phyloP scores from a whole-genome alignment of 2,797 vertebrate species.

The Periophthalmus magnuspinnatus region DNA sequence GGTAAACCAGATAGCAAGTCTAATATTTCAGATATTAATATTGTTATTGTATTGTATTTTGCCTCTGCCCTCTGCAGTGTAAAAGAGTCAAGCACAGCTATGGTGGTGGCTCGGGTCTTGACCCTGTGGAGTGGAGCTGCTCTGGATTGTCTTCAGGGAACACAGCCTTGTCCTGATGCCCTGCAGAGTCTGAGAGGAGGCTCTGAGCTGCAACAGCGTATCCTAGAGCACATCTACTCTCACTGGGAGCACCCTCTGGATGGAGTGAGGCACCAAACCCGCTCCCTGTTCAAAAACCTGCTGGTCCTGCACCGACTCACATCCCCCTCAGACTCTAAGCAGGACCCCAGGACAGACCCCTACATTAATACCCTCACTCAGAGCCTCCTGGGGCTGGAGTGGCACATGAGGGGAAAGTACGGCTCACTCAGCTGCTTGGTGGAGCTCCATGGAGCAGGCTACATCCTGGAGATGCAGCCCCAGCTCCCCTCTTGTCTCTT shows the following conservation, averaged over 20 bases:
- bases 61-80: conserved; percentile 71
- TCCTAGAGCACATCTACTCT: conserved; percentile 89
- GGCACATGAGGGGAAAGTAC: conserved; percentile 94
- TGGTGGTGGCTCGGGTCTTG: conserved; percentile 86
- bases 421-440: conserved; percentile 85
- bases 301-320: conserved; percentile 82
- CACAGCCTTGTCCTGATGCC: conserved; percentile 54
- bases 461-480: conserved; percentile 80
- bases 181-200: conserved; percentile 78
- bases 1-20: conserved; percentile 64
- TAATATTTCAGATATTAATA: background rate
- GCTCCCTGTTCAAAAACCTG: conserved; percentile 87
- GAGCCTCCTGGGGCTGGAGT: conserved; percentile 85
- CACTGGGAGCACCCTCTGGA: conserved; percentile 97
- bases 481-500: conserved; percentile 83
- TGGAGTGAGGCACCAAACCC: conserved; percentile 90
- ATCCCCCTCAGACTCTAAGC: conserved; percentile 22
- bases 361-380: conserved; percentile 81
- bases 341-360: conserved; percentile 62
- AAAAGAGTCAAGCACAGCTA: conserved; percentile 87
- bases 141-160: conserved; percentile 75
- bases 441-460: conserved; percentile 83
- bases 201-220: conserved; percentile 69
- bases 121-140: conserved; percentile 88
- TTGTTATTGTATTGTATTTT: background rate